phyloP scores from a whole-genome alignment of 2,113 vertebrate genomes.

The Dermatemys mawii region DNA sequence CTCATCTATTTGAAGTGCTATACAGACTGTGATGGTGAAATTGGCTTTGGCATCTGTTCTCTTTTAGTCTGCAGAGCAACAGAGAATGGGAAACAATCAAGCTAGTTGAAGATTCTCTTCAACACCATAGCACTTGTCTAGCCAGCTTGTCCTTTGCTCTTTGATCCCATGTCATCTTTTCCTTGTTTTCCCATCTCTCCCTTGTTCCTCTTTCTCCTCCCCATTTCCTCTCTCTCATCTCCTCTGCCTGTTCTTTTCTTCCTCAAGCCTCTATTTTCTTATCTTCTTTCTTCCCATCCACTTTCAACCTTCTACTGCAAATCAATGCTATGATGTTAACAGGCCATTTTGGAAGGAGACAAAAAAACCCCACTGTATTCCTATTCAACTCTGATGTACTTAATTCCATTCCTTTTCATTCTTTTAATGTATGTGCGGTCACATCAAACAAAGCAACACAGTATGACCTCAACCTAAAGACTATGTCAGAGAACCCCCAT shows the following conservation, averaged over 20 bases:
- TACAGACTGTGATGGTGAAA: background rate
- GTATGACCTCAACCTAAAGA: background rate
- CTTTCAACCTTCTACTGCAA: background rate
- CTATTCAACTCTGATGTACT: background rate
- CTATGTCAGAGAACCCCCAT: background rate
- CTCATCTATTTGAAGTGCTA: background rate
- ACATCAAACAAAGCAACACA: background rate
- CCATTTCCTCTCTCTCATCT: background rate
- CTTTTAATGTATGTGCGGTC: background rate
- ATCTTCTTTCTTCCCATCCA: background rate
- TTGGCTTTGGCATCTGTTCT: background rate
- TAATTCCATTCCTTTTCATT: background rate
- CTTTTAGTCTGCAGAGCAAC: background rate
- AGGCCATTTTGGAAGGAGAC: background rate
- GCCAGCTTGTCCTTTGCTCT: background rate
- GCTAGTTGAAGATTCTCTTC: background rate
- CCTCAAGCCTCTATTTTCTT: background rate
- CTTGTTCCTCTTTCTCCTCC: background rate
- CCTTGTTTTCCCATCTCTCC: background rate
- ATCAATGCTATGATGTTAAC: background rate
- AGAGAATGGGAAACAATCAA: background rate
- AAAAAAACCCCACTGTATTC: background rate
- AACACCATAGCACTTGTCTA: background rate
- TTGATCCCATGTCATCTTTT: background rate
- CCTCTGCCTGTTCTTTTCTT: background rate